Conservation (phyloP, 2,113 vertebrate species). For the Zootoca vivipara region DNA sequence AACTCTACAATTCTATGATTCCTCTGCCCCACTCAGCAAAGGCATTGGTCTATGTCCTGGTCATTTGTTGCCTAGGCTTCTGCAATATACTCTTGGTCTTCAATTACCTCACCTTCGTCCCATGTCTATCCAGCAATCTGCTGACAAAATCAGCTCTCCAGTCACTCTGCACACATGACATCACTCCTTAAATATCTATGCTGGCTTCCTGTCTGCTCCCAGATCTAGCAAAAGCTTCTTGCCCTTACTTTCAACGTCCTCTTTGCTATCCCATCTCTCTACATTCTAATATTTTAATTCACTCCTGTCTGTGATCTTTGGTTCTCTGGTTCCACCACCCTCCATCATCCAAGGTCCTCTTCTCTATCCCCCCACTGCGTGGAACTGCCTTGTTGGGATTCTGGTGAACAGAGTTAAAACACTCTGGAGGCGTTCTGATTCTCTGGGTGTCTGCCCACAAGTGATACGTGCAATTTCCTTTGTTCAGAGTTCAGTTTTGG, state of each 20-base stretch:
- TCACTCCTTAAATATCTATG: not conserved
- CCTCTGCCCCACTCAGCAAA: not conserved
- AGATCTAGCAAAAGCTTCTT: not conserved
- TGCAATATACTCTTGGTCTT: too few species aligned
- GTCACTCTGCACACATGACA: not conserved
- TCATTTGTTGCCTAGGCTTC: not conserved
- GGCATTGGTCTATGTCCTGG: not conserved
- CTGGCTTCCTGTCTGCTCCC: not conserved
- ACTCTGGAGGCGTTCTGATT: too few species aligned
- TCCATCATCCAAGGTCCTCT: not conserved
- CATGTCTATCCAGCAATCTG: not conserved
- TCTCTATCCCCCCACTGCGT: not conserved
- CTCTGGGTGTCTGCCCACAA: too few species aligned
- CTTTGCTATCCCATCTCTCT: not conserved
- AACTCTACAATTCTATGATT: not conserved
- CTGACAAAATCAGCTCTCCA: too few species aligned
- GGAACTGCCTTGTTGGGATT: too few species aligned
- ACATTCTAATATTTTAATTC: not conserved
- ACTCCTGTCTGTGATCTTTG: not conserved
- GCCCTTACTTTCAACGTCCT: too few species aligned
- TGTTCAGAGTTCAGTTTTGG: too few species aligned
- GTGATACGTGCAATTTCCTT: too few species aligned
- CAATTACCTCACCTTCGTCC: not conserved
- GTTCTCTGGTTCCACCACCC: not conserved
- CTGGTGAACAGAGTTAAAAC: too few species aligned